These are phyloP conservation scores for Gymnocephalus cernua DNA, from an alignment of 2,113 vertebrate species.

Conservation along the genomic window DNA sequence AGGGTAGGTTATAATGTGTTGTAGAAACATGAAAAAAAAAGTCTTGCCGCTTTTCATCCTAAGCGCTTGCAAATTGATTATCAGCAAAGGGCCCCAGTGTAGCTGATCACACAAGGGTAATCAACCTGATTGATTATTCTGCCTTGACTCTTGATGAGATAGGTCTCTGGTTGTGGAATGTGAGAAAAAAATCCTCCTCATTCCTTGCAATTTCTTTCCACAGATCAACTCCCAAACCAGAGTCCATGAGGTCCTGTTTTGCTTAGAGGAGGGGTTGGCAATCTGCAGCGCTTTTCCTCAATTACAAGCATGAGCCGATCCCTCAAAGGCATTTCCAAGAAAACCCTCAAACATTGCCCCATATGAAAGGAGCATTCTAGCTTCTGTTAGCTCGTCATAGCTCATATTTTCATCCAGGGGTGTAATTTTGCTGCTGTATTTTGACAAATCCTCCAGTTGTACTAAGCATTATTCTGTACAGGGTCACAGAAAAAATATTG, in stretches of 20 bases:
- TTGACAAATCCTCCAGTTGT: constrained; percentile 37
- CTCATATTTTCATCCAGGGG: constrained; percentile 56
- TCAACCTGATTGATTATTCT: neutral
- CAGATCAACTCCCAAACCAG: constrained; percentile 61
- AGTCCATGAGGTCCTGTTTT: constrained; percentile 65
- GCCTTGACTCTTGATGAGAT: constrained; percentile 8
- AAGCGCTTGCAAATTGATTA: neutral
- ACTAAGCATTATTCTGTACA: neutral
- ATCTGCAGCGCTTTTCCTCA: constrained; percentile 57
- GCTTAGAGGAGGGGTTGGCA: constrained; percentile 52
- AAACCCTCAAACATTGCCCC: constrained; percentile 46
- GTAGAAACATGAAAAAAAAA: neutral
- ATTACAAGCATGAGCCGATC: constrained; percentile 64
- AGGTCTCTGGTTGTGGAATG: constrained; percentile 45
- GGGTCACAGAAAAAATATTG: constrained; percentile 32
- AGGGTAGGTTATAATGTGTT: neutral
- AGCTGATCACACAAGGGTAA: neutral
- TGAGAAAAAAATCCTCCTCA: constrained; percentile 48
- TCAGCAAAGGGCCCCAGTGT: neutral
- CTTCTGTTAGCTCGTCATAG: constrained; percentile 16
- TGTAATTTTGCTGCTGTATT: constrained; percentile 56
- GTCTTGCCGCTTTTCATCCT: neutral
- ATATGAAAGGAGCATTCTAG: constrained; percentile 33
- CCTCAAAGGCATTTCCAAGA: constrained; percentile 68
- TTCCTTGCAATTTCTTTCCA: constrained; percentile 37